These are phyloP conservation scores for Corythoichthys haematopterus DNA, from an alignment of 2,113 vertebrate species.

Conservation along the genomic window DNA sequence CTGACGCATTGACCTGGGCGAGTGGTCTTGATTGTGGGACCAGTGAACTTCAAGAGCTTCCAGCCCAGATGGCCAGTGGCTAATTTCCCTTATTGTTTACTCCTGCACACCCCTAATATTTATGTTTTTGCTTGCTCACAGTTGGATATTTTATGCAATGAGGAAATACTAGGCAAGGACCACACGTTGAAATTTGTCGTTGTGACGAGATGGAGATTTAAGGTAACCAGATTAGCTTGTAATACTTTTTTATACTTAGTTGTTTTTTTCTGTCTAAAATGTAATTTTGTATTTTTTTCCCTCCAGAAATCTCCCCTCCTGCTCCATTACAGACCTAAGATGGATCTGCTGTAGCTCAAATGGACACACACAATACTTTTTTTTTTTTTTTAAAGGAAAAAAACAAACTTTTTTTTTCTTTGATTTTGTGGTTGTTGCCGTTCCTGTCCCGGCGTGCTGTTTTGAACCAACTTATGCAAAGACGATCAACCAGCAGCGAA, in stretches of 20 bases:
- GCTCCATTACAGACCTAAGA: constrained; percentile 99
- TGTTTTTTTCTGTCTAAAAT: too few species aligned
- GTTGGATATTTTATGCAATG: constrained; percentile 99
- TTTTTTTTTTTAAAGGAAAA: constrained; percentile 14
- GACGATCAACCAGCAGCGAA: constrained; percentile 83
- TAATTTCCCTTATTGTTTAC: background rate
- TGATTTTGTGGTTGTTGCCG: constrained; percentile 37
- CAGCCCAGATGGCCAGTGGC: too few species aligned
- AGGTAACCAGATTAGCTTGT: constrained; percentile 63
- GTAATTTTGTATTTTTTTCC: constrained; percentile 12
- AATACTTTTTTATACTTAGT: too few species aligned
- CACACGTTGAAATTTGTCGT: constrained; percentile 99
- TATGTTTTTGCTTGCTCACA: constrained; percentile 54
- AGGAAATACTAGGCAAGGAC: constrained; percentile 98
- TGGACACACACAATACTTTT: constrained; percentile 65
- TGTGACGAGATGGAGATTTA: constrained; percentile 99
- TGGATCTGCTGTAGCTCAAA: constrained; percentile 96
- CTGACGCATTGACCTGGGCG: too few species aligned
- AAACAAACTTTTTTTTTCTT: background rate
- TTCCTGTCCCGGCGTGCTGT: constrained; percentile 52
- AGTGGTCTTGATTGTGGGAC: too few species aligned
- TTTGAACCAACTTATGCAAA: constrained; percentile 81
- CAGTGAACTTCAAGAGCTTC: too few species aligned
- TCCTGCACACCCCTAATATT: background rate
- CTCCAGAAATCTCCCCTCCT: constrained; percentile 95